A percentile compares a stretch with the other conserved stretches of the same genome.
These are phyloP conservation scores for Leuciscus waleckii DNA, from an alignment of 2,797 vertebrate species.

Conservation along the genomic window DNA sequence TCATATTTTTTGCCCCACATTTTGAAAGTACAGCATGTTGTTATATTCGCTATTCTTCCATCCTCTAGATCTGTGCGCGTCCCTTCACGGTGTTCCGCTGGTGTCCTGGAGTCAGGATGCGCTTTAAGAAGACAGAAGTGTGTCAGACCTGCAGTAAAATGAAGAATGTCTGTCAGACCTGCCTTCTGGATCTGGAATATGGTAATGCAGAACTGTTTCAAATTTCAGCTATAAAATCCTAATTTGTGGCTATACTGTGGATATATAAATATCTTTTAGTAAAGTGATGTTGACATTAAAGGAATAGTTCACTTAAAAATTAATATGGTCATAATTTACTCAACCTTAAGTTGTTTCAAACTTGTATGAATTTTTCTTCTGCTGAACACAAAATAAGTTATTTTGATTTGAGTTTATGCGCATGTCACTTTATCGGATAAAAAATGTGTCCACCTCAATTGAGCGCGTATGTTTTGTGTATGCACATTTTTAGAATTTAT, in stretches of 20 bases:
- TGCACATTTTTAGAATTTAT: no score
- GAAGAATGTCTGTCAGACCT: conserved; percentile 99
- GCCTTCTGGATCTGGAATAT: conserved; percentile 94
- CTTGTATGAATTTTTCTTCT: no score
- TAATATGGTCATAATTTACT: no score
- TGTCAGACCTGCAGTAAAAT: conserved; percentile 99
- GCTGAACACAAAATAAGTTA: no score
- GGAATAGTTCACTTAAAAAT: no score
- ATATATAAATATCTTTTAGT: neutral
- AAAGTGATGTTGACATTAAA: neutral
- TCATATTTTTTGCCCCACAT: neutral
- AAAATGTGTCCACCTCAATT: no score
- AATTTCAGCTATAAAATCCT: no score
- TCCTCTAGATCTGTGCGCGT: conserved; percentile 92
- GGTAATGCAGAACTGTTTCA: conserved; percentile 76
- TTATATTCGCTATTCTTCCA: neutral
- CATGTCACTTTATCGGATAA: no score
- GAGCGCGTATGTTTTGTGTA: no score
- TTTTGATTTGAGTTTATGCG: no score
- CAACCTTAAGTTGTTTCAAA: no score
- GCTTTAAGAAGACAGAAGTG: conserved; percentile 99
- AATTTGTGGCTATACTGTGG: neutral
- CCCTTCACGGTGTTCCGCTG: conserved; percentile 98
- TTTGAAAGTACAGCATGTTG: neutral
- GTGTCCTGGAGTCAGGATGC: conserved; percentile 97